A percentile compares a stretch with the other conserved stretches of the same genome.
phyloP scores from a whole-genome alignment of 2,113 vertebrate species.

The Phyllostomus discolor region DNA sequence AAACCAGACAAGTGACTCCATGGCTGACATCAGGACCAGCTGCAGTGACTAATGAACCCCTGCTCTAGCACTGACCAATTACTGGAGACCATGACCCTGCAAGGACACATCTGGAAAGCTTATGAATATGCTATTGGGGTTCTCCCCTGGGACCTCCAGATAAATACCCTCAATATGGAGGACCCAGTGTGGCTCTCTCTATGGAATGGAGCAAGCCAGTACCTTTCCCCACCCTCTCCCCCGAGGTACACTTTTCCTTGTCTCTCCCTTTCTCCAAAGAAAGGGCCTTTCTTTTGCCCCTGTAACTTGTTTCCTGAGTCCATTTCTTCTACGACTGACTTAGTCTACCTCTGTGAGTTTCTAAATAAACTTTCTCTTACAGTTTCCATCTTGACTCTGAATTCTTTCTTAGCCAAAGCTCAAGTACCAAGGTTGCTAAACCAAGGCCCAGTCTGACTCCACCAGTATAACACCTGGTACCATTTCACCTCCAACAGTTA shows the following conservation, averaged over 20 bases:
- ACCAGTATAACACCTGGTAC: background rate
- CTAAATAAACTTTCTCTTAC: background rate
- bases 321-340: background rate
- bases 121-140: background rate
- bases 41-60: background rate
- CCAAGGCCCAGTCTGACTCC: background rate
- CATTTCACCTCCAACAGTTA: background rate
- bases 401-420: background rate
- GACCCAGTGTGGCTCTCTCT: background rate
- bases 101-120: background rate
- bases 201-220: background rate
- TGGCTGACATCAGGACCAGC: background rate
- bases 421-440: background rate
- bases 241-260: background rate
- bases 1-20: background rate
- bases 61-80: background rate
- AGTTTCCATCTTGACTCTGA: background rate
- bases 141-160: background rate
- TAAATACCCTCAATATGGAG: background rate
- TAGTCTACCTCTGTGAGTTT: background rate
- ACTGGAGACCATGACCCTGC: background rate
- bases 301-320: background rate
- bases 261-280: background rate
- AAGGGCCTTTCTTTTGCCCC: background rate
- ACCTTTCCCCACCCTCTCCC: background rate